A percentile compares a stretch with the other conserved stretches of the same genome.
phyloP scores from a whole-genome alignment of 2,113 vertebrate species.

The Laticauda colubrina region DNA sequence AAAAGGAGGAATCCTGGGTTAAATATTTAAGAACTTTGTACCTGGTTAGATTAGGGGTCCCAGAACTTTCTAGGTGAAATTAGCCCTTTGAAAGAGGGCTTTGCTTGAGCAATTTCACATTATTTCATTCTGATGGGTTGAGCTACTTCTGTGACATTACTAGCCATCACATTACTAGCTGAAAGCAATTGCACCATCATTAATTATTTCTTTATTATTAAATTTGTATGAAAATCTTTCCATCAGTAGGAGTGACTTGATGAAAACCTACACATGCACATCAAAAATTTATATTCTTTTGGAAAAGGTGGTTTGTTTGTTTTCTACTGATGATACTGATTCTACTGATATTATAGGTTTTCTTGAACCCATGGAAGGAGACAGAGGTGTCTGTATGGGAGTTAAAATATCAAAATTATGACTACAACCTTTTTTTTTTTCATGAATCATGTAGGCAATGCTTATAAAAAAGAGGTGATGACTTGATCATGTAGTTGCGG shows the following conservation, averaged over 20 bases:
- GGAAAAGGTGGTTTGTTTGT: neutral
- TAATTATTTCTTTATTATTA: neutral
- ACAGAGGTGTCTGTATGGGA: neutral
- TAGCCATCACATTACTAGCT: neutral
- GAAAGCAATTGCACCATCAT: neutral
- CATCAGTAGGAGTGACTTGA: neutral
- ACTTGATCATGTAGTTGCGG: neutral
- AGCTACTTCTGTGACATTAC: neutral
- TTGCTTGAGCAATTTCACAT: neutral
- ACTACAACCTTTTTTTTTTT: neutral
- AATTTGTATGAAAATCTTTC: neutral
- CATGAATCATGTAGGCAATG: neutral
- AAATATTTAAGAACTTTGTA: neutral
- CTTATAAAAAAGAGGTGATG: neutral
- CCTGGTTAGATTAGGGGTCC: neutral
- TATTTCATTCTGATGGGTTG: neutral
- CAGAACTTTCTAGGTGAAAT: neutral
- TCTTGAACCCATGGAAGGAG: neutral
- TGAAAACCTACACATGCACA: conserved; percentile 16
- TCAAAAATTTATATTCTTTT: neutral
- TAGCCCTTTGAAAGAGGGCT: neutral
- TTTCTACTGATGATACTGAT: neutral
- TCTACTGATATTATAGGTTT: too few relatives aligned
- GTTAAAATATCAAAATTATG: neutral
- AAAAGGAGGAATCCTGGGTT: neutral